Evolutionary conservation across 2,888 invertebrate genomes (phyloP).

Genomic region (Phalera bucephala): DNA sequence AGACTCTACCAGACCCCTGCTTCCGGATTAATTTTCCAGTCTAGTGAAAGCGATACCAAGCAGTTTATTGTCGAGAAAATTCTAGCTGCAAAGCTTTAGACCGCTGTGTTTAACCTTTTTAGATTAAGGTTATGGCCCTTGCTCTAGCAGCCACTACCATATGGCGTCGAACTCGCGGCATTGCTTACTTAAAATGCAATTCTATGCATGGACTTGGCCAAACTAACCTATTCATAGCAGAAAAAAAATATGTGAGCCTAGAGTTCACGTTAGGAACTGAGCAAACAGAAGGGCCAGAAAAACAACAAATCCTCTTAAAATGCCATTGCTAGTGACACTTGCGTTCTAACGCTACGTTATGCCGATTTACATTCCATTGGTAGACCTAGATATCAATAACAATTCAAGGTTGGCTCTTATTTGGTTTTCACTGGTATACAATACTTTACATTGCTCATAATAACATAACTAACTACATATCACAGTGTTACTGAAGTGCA

Average conservation of each 20-base stretch:
- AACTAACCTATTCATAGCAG: neutral
- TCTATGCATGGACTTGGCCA: neutral
- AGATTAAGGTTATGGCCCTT: neutral
- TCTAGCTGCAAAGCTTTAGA: too few species aligned
- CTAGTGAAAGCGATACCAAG: constrained; percentile 3
- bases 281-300: neutral
- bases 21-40: neutral
- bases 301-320: neutral
- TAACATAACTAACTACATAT: too few species aligned
- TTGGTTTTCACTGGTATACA: neutral
- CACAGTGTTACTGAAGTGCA: too few species aligned
- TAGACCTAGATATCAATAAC: neutral
- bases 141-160: neutral
- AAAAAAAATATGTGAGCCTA: neutral
- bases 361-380: too few species aligned
- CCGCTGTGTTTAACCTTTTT: constrained; percentile 3
- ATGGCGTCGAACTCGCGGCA: neutral
- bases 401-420: neutral
- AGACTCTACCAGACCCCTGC: neutral
- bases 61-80: constrained; percentile 1
- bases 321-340: too few species aligned
- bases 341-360: too few species aligned
- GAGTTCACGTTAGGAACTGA: neutral
- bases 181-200: neutral
- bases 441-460: too few species aligned